Percentiles rank a stretch among this genome's conserved stretches.
Evolutionary conservation across 2,113 vertebrate species (phyloP).

Genomic region (Colinus virginianus): DNA sequence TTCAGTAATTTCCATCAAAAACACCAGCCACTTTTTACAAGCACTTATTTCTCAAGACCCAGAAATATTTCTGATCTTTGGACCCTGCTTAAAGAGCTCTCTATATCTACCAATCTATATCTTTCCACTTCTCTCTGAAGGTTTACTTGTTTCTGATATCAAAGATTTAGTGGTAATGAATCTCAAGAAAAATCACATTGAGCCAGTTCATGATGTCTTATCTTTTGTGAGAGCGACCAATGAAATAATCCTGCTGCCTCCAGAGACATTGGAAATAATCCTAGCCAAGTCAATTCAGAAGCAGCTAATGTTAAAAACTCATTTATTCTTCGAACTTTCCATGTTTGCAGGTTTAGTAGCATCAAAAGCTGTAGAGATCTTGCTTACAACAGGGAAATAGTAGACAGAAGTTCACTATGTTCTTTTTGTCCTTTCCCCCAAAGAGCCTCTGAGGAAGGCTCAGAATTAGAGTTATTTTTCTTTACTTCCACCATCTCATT

Average conservation of each 20-base stretch:
- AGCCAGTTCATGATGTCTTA: neutral
- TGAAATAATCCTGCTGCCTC: neutral
- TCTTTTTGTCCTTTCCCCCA: neutral
- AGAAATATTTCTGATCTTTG: constrained; percentile 39
- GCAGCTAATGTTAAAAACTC: neutral
- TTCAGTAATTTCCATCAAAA: constrained; percentile 51
- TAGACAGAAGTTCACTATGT: neutral
- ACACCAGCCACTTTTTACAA: neutral
- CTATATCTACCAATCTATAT: neutral
- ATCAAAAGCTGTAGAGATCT: neutral
- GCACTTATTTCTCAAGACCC: constrained; percentile 13
- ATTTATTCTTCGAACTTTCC: neutral
- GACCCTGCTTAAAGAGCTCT: neutral
- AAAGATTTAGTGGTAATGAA: constrained; percentile 10
- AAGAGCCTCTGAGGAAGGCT: neutral
- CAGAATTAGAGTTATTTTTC: neutral
- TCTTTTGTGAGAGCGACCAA: neutral
- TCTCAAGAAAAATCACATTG: constrained; percentile 5
- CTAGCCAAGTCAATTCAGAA: neutral
- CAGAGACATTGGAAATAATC: neutral
- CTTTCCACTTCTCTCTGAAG: neutral
- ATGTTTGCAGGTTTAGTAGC: neutral
- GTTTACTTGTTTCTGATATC: neutral
- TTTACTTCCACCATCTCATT: neutral
- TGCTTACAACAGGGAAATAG: neutral